Evolutionary conservation across 2,888 invertebrate species (phyloP).

Genomic region (Branchellion lobata): DNA sequence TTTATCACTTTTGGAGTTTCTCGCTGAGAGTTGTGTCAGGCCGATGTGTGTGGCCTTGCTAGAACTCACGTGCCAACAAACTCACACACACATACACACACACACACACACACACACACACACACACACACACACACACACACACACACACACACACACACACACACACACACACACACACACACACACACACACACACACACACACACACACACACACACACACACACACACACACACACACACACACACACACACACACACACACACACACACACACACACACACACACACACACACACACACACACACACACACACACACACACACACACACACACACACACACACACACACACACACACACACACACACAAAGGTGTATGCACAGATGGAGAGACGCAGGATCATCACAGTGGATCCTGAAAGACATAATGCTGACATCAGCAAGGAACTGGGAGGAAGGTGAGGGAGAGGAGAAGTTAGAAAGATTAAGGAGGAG

Average conservation of each 20-base stretch:
- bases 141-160: background rate
- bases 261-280: slow-evolving; percentile 10
- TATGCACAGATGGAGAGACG: slow-evolving; percentile 31
- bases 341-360: slow-evolving; percentile 19
- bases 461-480: background rate
- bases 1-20: no score
- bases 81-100: background rate
- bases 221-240: background rate
- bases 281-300: slow-evolving; percentile 16
- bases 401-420: slow-evolving; percentile 24
- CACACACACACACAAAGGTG: slow-evolving; percentile 19
- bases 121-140: background rate
- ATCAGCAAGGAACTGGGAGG: slow-evolving; percentile 42
- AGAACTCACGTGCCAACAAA: no score
- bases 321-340: slow-evolving; percentile 15
- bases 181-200: background rate
- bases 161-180: background rate
- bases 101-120: background rate
- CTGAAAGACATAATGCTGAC: slow-evolving; percentile 39
- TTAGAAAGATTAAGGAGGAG: background rate
- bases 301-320: slow-evolving; percentile 20
- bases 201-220: background rate
- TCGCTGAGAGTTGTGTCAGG: no score
- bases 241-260: background rate
- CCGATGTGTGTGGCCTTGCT: no score